These are phyloP conservation scores for Channallabes apus DNA, from an alignment of 2,797 vertebrate genomes.

Conservation along the genomic window DNA sequence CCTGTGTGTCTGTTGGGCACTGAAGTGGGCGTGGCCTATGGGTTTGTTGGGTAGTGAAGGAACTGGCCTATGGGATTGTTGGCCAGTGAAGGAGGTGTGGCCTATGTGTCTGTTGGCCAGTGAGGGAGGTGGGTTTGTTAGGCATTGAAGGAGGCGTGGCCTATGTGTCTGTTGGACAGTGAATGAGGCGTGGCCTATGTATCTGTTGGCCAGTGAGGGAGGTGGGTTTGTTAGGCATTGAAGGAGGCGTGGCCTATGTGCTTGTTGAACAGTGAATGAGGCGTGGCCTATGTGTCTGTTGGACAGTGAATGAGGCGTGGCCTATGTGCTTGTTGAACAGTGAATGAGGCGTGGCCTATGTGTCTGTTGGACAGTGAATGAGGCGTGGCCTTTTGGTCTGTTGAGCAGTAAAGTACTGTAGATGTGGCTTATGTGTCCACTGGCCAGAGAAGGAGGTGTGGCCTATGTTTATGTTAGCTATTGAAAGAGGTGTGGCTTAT, in stretches of 20 bases:
- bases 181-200: not conserved
- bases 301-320: not conserved
- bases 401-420: not conserved
- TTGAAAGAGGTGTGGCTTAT: not conserved
- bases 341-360: not conserved
- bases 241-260: not conserved
- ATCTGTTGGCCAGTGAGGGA: not conserved
- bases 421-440: not conserved
- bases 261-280: not conserved
- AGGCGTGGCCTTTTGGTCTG: not conserved
- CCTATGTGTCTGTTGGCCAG: not conserved
- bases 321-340: not conserved
- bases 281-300: not conserved
- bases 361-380: not conserved
- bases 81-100: not conserved
- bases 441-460: no score
- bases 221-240: not conserved
- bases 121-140: not conserved
- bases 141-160: not conserved
- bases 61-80: not conserved
- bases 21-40: not conserved
- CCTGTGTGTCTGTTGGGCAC: not conserved
- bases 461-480: not conserved
- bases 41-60: not conserved
- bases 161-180: not conserved